Evolutionary conservation across 2,888 invertebrate species (phyloP).

Genomic region (Carabus problematicus): DNA sequence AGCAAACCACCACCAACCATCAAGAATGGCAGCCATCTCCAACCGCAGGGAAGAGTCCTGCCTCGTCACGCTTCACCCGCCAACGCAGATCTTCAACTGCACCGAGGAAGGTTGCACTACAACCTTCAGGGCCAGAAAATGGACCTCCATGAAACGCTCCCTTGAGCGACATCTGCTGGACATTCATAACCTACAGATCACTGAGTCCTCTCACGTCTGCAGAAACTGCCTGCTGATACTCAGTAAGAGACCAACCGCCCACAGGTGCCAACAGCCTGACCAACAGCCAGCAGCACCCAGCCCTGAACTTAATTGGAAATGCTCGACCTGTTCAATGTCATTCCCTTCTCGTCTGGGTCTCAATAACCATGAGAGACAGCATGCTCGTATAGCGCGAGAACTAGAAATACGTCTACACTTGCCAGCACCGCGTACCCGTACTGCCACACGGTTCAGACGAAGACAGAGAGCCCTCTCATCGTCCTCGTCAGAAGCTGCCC

Average conservation of each 20-base stretch:
- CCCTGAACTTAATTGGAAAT: background rate
- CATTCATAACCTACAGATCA: background rate
- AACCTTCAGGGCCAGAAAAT: background rate
- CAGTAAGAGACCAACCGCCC: background rate
- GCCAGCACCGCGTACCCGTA: conserved; percentile 10
- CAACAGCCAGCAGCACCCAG: background rate
- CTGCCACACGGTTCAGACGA: too few species aligned
- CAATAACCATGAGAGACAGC: background rate
- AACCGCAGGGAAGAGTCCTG: too few species aligned
- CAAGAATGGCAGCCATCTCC: too few species aligned
- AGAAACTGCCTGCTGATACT: background rate
- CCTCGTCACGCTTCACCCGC: too few species aligned
- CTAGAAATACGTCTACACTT: background rate
- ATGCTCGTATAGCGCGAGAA: background rate
- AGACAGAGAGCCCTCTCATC: too few species aligned
- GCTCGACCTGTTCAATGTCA: background rate
- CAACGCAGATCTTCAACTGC: background rate
- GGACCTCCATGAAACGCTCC: too few species aligned
- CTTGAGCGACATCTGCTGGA: background rate
- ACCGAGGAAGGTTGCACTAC: background rate
- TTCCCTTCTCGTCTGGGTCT: background rate
- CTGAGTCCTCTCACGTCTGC: background rate
- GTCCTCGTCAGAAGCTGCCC: too few species aligned
- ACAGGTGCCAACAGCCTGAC: background rate
- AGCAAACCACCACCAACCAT: too few species aligned